Percentiles rank a stretch among this genome's conserved stretches.
These are phyloP conservation scores for Orussus abietinus DNA, from an alignment of 1,140 invertebrate species.

Conservation along the genomic window DNA sequence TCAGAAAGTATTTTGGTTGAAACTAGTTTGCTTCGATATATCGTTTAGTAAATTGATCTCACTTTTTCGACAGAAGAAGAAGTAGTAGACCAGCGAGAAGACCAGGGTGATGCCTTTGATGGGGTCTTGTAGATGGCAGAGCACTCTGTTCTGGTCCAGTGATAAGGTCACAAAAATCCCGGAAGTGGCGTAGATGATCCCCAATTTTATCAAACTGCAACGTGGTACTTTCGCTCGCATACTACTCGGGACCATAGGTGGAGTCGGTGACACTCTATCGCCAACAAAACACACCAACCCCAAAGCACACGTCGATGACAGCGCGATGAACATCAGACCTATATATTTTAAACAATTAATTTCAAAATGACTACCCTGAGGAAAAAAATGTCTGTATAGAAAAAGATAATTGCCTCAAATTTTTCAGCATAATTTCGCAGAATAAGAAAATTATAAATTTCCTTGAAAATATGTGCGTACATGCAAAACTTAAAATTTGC, in stretches of 20 bases:
- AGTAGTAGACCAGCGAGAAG: constrained; percentile 59
- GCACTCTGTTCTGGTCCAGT: constrained; percentile 50
- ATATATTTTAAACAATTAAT: not conserved
- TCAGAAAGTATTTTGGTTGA: too few species aligned
- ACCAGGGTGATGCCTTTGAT: constrained; percentile 58
- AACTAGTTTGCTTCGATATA: not conserved
- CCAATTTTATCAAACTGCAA: constrained; percentile 39
- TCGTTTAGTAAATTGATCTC: constrained; percentile 29
- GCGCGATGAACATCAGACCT: constrained; percentile 39
- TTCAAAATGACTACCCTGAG: too few species aligned
- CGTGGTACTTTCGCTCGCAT: constrained; percentile 37
- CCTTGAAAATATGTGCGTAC: not conserved
- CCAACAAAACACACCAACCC: constrained; percentile 30
- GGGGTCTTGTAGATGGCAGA: constrained; percentile 61
- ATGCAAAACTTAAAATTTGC: not conserved
- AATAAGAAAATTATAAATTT: constrained; percentile 2
- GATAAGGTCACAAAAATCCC: constrained; percentile 42
- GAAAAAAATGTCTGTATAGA: too few species aligned
- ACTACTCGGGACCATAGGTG: constrained; percentile 42
- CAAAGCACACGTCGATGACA: constrained; percentile 32
- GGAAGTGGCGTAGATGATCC: constrained; percentile 36
- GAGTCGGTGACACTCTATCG: constrained; percentile 38
- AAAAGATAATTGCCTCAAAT: too few species aligned
- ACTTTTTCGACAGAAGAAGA: constrained; percentile 61
- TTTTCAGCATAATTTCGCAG: too few species aligned